Percentiles rank a stretch among this genome's conserved stretches.
phyloP scores from a whole-genome alignment of 1,140 invertebrate species.

The Orchestia grillus region DNA sequence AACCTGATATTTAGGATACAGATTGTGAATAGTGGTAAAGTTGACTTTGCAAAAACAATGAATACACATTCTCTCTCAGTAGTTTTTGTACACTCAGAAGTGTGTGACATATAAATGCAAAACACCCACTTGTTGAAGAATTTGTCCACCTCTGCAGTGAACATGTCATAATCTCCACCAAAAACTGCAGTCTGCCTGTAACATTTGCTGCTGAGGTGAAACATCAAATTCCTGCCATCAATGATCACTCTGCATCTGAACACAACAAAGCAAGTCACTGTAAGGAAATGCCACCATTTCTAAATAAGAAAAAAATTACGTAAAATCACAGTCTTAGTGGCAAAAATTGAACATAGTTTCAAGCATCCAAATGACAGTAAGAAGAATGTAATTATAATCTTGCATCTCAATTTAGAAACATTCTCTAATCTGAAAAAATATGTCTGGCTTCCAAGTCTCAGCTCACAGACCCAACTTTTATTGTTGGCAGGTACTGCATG shows the following conservation, averaged over 20 bases:
- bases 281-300: neutral
- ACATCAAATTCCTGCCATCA: constrained; percentile 38
- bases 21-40: too few species aligned
- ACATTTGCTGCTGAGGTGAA: neutral
- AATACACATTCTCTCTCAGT: neutral
- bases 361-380: too few species aligned
- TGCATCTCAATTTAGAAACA: too few species aligned
- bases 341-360: neutral
- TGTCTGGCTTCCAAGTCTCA: too few species aligned
- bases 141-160: constrained; percentile 11
- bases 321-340: neutral
- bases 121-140: constrained; percentile 21
- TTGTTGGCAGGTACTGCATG: too few species aligned
- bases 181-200: neutral
- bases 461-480: too few species aligned
- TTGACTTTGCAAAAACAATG: neutral
- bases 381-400: too few species aligned
- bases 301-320: neutral
- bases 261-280: neutral
- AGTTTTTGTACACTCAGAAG: neutral
- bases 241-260: constrained; percentile 29
- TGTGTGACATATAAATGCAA: constrained; percentile 10
- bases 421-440: too few species aligned
- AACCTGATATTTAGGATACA: too few species aligned
- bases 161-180: constrained; percentile 44